Base-by-base conservation (phyloP, 1,140 invertebrate genomes). In the Ips nitidus region DNA sequence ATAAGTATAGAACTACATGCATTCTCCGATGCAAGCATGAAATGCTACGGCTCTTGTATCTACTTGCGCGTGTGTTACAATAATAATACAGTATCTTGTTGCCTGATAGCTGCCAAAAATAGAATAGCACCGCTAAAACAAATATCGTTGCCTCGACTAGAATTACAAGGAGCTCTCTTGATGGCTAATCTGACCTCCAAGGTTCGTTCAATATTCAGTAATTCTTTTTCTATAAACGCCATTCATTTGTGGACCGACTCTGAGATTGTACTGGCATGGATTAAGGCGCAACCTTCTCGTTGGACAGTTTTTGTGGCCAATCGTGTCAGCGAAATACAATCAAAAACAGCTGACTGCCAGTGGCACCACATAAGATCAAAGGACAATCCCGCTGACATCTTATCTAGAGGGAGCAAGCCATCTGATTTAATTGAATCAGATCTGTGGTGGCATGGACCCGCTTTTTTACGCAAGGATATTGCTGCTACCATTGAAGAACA, bases 61-160 rank as follows among this genome's bases (percentile, higher is more conserved):
- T 65, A 70, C 41, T 36, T 56, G 8, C n/a, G 62, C 1, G 69
- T 47, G 2, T 5, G 50, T 4, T 57, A 64, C 41, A 57, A 47
- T 3, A 41, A 57, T 2, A 38, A 41, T 5, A 59, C 0, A 2
- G 6, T 70, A 36, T 37, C 22, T 47, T 39, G 36, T 4, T 41
- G 42, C 5, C 59, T 70, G 6, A 57, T 74, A n/a, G 63, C 52
- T 52, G 45, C 68, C 41, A 76, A 75, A 71, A 64, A 69, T 38
- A 56, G 70, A 42, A 77, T 82, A 2, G 74, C 79, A 41, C 80
- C 81, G 2, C 50, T 76, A 4, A 78, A 79, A 72, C 64, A 70
- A 40, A 52, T 78, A 1, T 75, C 80, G 0, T 68, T 77, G 4
- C 77, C 78, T 3, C 50, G 73, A 40, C 52, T 80, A 38, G 78